Evolutionary conservation across 1,140 invertebrate genomes (phyloP), one percentile per base, ranked within the genome.

Genomic region (Hyposmocoma kahamanoa): DNA sequence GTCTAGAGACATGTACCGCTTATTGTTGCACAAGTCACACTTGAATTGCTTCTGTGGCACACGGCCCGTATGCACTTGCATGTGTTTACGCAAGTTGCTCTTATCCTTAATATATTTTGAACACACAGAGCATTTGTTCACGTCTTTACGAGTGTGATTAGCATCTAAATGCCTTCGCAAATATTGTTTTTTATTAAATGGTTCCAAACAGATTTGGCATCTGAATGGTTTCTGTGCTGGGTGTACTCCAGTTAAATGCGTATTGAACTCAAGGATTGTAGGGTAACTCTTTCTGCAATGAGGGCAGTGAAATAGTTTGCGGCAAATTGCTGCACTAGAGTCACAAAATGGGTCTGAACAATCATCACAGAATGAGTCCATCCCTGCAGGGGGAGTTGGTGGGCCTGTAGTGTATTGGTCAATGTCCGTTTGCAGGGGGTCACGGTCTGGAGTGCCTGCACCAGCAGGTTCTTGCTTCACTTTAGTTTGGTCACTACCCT

Each of bases 71-170:
- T 87, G 86, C 4, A 87, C 86, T 65, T 87, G 86, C 86, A 87
- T 87, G 58, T 87, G 84, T 62, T 87, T 87, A 47, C 86, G 81
- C 53, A 87, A 53, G 50, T 87, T 87, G 63, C 84, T 86, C 56
- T 87, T 87, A 67, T 87, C 86, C 68, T 87, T 87, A 41, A 87
- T 87, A 50, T 87, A 87, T 63, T 87, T 87, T 50, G 86, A 86
- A 64, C 86, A 87, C 13, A 87, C 86, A 20, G 86, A 76, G 69
- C 86, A 87, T 58, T 87, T 87, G 51, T 87, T 87, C 28, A 87
- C 85, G 73, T 87, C 86, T 67, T 87, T 87, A 10, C 86, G 63
- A 18, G 84, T 83, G 57, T 87, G 86, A 41, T 62, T 79, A 30
- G 81, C 65, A 66, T 87, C 86, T 52, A 87, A 72, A 61, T 87